Conservation (phyloP, 1,140 invertebrate species). For the Macrotrachela quadricornifera region DNA sequence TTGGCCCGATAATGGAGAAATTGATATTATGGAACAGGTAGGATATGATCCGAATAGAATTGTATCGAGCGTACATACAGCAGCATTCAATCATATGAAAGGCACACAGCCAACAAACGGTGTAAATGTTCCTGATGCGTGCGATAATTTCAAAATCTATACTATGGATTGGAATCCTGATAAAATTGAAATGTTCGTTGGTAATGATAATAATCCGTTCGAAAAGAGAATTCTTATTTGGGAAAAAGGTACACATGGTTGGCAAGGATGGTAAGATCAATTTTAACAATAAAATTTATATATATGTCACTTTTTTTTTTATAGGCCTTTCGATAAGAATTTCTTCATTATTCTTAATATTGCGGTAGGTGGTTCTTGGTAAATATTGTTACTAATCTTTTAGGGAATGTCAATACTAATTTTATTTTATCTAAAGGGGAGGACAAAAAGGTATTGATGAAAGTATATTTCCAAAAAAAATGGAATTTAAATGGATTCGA, state of each 20-base stretch:
- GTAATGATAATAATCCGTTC: not conserved
- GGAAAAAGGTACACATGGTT: not conserved
- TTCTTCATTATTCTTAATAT: not conserved
- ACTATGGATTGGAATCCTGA: not conserved
- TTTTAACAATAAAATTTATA: too few species aligned
- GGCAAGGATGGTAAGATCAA: too few species aligned
- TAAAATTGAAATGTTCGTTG: not conserved
- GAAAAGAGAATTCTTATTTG: not conserved
- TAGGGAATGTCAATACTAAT: too few species aligned
- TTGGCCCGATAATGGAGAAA: constrained; percentile 11
- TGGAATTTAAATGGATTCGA: not conserved
- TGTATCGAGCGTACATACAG: not conserved
- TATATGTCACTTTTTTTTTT: too few species aligned
- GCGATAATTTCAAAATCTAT: not conserved
- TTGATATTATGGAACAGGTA: constrained; percentile 9
- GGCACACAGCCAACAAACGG: not conserved
- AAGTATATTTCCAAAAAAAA: constrained; percentile 1
- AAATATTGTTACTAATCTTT: not conserved
- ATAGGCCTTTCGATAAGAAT: not conserved
- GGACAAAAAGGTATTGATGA: not conserved
- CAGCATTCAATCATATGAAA: not conserved
- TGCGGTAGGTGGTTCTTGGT: constrained; percentile 2
- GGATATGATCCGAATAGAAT: constrained; percentile 1
- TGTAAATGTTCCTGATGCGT: not conserved
- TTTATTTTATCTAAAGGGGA: too few species aligned